Evolutionary conservation across 2,113 vertebrate species (phyloP).

Genomic region (Menura novaehollandiae): DNA sequence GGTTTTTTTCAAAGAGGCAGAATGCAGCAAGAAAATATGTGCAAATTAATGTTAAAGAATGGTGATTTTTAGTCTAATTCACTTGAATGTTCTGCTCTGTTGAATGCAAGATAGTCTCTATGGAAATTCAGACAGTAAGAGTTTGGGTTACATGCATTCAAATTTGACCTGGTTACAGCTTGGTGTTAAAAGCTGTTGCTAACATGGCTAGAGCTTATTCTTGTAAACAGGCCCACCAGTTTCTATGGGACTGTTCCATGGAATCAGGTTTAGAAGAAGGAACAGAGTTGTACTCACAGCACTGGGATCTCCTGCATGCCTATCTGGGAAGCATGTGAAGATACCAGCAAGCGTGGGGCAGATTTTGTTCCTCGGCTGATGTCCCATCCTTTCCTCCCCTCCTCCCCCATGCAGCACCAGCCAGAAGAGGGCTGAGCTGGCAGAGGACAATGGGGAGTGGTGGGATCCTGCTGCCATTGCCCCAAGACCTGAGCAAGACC

Average conservation of each 20-base stretch:
- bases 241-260: not conserved
- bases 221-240: not conserved
- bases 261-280: not conserved
- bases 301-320: not conserved
- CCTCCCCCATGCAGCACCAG: not conserved
- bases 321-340: not conserved
- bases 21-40: not conserved
- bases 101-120: not conserved
- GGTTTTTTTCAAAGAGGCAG: not conserved
- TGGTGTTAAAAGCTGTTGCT: not conserved
- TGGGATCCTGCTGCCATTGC: not conserved
- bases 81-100: not conserved
- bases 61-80: not conserved
- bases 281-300: not conserved
- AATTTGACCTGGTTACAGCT: not conserved
- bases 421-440: not conserved
- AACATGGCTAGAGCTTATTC: not conserved
- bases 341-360: not conserved
- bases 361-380: not conserved
- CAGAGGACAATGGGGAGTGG: not conserved
- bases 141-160: not conserved
- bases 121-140: not conserved
- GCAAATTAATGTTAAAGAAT: slow-evolving; percentile 16
- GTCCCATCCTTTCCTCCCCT: not conserved
- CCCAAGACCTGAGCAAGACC: not conserved